Evolutionary conservation across 2,888 invertebrate genomes (phyloP).

Genomic region (Mesorhabditis sp.): DNA sequence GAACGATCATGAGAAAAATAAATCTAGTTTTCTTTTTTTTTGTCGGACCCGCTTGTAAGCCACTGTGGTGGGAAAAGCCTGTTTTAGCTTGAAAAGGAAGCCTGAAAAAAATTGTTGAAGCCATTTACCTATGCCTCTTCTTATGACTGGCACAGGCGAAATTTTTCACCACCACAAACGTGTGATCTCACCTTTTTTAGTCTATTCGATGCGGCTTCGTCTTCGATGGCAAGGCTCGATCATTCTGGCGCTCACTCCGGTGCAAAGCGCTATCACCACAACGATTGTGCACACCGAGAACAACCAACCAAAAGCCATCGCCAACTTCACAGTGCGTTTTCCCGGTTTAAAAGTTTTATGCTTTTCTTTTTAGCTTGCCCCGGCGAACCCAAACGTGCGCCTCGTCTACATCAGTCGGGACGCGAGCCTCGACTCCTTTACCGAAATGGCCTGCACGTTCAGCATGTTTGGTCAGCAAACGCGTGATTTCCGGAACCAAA

Average conservation of each 20-base stretch:
- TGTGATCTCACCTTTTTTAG: constrained; percentile 21
- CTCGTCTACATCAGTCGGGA: constrained; percentile 41
- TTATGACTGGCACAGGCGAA: background rate
- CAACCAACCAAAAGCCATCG: constrained; percentile 50
- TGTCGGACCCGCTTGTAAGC: background rate
- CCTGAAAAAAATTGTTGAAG: too few species aligned
- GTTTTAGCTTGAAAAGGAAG: too few species aligned
- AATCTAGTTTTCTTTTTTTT: background rate
- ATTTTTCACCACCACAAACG: background rate
- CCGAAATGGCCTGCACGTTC: constrained; percentile 31
- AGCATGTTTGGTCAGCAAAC: constrained; percentile 22
- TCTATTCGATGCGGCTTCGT: constrained; percentile 43
- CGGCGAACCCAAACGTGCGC: constrained; percentile 43
- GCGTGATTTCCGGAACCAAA: constrained; percentile 15
- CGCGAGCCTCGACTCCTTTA: constrained; percentile 36
- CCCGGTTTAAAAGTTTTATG: background rate
- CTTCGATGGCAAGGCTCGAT: constrained; percentile 49
- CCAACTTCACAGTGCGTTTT: constrained; percentile 42
- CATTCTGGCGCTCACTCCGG: constrained; percentile 29
- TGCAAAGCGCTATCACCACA: constrained; percentile 39
- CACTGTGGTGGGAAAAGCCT: too few species aligned
- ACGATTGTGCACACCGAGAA: constrained; percentile 52
- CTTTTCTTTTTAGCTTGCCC: constrained; percentile 34
- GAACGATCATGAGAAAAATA: too few species aligned
- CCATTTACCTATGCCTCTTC: background rate